Conservation (phyloP, 2,888 invertebrate species). For the Pocota personata region DNA sequence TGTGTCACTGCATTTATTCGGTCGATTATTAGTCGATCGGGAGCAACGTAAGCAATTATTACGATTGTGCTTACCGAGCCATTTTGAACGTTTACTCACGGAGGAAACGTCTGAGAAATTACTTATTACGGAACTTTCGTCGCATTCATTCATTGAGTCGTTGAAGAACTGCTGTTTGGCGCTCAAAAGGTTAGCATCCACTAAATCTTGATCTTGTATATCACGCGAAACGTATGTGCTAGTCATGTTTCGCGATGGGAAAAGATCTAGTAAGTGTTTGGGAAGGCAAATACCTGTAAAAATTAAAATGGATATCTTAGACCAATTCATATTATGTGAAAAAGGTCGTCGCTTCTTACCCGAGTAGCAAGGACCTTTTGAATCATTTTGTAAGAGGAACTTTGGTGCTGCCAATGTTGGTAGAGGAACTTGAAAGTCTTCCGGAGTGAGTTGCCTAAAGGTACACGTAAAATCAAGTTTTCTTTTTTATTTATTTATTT, state of each 20-base stretch:
- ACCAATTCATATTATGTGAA: background rate
- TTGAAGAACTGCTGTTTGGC: slow-evolving; percentile 80
- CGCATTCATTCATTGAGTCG: slow-evolving; percentile 81
- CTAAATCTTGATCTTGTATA: slow-evolving; percentile 81
- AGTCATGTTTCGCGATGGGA: slow-evolving; percentile 80
- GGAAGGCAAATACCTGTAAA: slow-evolving; percentile 81
- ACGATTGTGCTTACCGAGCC: slow-evolving; percentile 80
- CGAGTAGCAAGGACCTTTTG: slow-evolving; percentile 82
- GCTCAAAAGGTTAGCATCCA: slow-evolving; percentile 79
- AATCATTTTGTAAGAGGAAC: slow-evolving; percentile 80
- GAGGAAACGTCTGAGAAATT: slow-evolving; percentile 83
- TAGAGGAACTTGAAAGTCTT: slow-evolving; percentile 80
- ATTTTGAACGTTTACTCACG: slow-evolving; percentile 81
- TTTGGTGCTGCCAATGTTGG: slow-evolving; percentile 80
- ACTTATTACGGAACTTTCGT: slow-evolving; percentile 82
- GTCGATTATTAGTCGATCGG: slow-evolving; percentile 79
- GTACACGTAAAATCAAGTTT: slow-evolving; percentile 1
- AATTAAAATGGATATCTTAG: background rate
- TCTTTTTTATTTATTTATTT: too few relatives aligned
- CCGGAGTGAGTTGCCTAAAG: slow-evolving; percentile 77
- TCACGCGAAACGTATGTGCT: slow-evolving; percentile 82
- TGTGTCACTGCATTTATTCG: slow-evolving; percentile 76
- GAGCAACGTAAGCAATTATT: slow-evolving; percentile 81
- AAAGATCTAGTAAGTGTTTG: slow-evolving; percentile 81
- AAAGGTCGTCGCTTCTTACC: slow-evolving; percentile 76